Percentiles rank a stretch among this genome's conserved stretches.
phyloP scores from a whole-genome alignment of 2,113 vertebrate species.

The Stomatorhinus ivindoensis region DNA sequence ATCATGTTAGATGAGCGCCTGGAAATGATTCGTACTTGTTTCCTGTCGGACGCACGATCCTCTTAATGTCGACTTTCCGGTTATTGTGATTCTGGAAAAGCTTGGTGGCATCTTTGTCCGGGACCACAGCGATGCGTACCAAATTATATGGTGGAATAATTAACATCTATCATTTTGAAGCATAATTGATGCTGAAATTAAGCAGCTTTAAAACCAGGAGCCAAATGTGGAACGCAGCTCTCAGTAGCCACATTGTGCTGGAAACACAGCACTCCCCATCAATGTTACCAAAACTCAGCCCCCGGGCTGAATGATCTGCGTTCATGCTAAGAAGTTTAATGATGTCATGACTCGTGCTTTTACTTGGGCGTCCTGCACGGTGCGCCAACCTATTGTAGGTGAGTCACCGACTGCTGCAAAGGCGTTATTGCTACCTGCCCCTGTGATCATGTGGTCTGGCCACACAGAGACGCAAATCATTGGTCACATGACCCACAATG shows the following conservation, averaged over 20 bases:
- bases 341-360: background rate
- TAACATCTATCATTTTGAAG: background rate
- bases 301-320: background rate
- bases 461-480: background rate
- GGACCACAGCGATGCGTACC: background rate
- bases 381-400: no score
- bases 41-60: constrained; percentile 24
- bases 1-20: constrained; percentile 29
- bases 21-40: constrained; percentile 26
- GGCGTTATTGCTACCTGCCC: background rate
- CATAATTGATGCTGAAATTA: background rate
- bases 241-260: background rate
- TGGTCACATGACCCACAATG: background rate
- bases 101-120: constrained; percentile 15
- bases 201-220: background rate
- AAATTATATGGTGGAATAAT: background rate
- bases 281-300: background rate
- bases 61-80: constrained; percentile 25
- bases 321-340: background rate
- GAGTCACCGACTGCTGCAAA: background rate
- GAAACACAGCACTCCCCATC: background rate
- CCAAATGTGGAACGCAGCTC: background rate
- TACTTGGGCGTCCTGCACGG: background rate
- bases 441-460: background rate
- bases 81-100: background rate